Conservation (phyloP, 2,797 vertebrate genomes). For the Alosa sapidissima region DNA sequence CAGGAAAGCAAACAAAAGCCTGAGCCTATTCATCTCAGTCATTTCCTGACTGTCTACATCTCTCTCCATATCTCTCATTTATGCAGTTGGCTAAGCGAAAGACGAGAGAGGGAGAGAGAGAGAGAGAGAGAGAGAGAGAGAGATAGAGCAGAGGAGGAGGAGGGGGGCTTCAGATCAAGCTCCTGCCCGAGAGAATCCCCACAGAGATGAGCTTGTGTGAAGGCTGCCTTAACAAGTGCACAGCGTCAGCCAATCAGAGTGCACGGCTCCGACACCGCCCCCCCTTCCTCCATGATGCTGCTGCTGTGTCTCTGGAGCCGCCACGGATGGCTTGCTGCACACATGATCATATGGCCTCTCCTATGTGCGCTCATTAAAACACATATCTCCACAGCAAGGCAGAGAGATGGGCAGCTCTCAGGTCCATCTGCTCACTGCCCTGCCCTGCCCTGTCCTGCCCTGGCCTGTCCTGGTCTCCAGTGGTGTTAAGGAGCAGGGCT, state of each 20-base stretch:
- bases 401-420: neutral
- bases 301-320: neutral
- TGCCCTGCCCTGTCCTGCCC: neutral
- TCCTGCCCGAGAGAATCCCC: neutral
- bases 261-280: constrained; percentile 6
- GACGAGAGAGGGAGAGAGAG: neutral
- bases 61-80: neutral
- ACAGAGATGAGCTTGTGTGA: constrained; percentile 13
- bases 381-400: neutral
- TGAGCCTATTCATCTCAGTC: neutral
- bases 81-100: neutral
- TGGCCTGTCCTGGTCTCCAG: neutral
- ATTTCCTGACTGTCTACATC: neutral
- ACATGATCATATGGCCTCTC: neutral
- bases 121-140: constrained; percentile 3
- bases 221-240: constrained; percentile 7
- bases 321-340: neutral
- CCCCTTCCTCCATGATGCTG: neutral
- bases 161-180: neutral
- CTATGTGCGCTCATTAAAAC: neutral
- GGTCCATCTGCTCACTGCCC: neutral
- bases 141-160: neutral
- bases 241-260: constrained; percentile 24
- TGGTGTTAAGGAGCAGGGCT: neutral
- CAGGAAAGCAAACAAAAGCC: neutral